phyloP scores from a whole-genome alignment of 2,888 invertebrate genomes.

The Carcina quercana region DNA sequence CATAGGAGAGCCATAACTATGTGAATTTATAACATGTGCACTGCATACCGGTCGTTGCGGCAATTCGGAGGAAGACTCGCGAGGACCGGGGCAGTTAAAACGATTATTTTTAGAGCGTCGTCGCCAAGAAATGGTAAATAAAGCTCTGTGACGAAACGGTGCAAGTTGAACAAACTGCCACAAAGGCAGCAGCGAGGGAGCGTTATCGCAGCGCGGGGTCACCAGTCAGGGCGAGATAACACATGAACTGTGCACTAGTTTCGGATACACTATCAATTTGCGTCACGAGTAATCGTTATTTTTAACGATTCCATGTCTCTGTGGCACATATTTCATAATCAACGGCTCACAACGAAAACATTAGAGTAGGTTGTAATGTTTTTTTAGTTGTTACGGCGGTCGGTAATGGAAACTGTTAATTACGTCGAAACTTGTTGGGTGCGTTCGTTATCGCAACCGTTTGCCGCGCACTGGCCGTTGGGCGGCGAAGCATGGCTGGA shows the following conservation, averaged over 20 bases:
- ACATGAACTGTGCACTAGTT: conserved; percentile 59
- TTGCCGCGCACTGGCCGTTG: conserved; percentile 39
- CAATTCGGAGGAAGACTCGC: conserved; percentile 33
- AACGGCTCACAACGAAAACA: conserved; percentile 3
- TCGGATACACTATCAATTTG: conserved; percentile 62
- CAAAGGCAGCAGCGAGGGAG: conserved; percentile 38
- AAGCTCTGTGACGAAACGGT: conserved; percentile 40
- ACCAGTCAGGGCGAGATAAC: conserved; percentile 52
- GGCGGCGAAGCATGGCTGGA: conserved; percentile 58
- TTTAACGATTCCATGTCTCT: conserved; percentile 24
- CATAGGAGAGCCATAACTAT: conserved; percentile 18
- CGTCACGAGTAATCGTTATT: conserved; percentile 47
- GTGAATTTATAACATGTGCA: conserved; percentile 29
- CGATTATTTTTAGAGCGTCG: conserved; percentile 38
- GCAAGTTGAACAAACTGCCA: conserved; percentile 64
- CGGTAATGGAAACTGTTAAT: conserved; percentile 30
- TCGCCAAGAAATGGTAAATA: conserved; percentile 48
- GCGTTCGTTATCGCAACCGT: conserved; percentile 36
- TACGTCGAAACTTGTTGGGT: conserved; percentile 28
- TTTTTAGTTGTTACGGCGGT: conserved; percentile 6
- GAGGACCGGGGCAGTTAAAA: conserved; percentile 34
- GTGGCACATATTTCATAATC: conserved; percentile 6
- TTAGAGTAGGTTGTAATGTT: conserved; percentile 1
- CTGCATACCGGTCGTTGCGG: conserved; percentile 22
- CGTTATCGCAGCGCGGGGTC: conserved; percentile 41